Percentiles rank a stretch among this genome's conserved stretches.
Conservation (phyloP, 2,888 invertebrate species). For the Clusia tigrina region DNA sequence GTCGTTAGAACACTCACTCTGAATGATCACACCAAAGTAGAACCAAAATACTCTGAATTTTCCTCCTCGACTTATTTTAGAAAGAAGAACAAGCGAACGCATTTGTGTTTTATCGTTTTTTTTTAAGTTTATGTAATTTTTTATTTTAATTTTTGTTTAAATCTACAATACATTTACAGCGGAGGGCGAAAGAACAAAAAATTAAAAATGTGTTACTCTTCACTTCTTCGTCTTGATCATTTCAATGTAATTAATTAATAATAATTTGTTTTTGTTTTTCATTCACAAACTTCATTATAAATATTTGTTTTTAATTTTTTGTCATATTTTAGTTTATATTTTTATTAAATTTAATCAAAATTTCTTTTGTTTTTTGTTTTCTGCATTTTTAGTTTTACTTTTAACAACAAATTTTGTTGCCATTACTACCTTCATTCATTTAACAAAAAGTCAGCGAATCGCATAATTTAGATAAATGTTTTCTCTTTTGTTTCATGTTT, state of each 20-base stretch:
- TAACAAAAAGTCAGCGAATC: conserved; percentile 17
- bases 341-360: conserved; percentile 32
- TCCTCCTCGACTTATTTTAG: too few species aligned
- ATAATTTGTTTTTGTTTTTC: conserved; percentile 16
- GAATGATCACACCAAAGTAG: too few species aligned
- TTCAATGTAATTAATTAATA: conserved; percentile 17
- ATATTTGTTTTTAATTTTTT: conserved; percentile 19
- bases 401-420: conserved; percentile 11
- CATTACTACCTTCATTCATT: conserved; percentile 3
- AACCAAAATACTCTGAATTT: too few species aligned
- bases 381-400: conserved; percentile 11
- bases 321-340: conserved; percentile 21
- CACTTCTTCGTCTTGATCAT: conserved; percentile 20
- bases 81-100: too few species aligned
- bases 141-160: conserved; percentile 61
- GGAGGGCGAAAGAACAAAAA: conserved; percentile 65
- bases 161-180: conserved; percentile 66
- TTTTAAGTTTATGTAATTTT: conserved; percentile 55
- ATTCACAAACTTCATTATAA: conserved; percentile 31
- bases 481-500: too few species aligned
- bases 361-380: conserved; percentile 19
- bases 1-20: too few species aligned
- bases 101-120: conserved; percentile 36
- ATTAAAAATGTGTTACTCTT: conserved; percentile 49
- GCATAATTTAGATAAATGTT: not conserved